A percentile compares a stretch with the other conserved stretches of the same genome.
phyloP scores from a whole-genome alignment of 2,113 vertebrate species.

The Motacilla tschutschensis region DNA sequence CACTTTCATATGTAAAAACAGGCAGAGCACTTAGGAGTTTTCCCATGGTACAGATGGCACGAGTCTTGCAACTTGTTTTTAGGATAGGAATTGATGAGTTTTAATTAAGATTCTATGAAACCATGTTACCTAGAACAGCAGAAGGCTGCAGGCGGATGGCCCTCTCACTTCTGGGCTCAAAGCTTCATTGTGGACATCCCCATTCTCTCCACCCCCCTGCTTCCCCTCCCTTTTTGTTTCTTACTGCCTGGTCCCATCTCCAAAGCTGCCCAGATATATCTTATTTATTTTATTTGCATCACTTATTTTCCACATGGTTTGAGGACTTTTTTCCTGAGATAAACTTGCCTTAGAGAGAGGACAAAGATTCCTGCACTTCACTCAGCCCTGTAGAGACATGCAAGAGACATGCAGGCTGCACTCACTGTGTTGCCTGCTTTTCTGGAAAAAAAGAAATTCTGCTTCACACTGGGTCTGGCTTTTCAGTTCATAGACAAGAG shows the following conservation, averaged over 20 bases:
- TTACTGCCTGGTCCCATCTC: background rate
- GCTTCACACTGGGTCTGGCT: background rate
- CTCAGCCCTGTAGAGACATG: accelerated
- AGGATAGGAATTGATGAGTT: background rate
- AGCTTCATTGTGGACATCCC: background rate
- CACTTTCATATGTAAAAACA: background rate
- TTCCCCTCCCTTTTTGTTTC: background rate
- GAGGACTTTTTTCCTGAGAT: background rate
- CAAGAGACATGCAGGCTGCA: background rate
- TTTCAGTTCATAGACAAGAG: background rate
- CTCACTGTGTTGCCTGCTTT: accelerated
- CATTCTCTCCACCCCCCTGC: background rate
- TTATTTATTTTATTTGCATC: background rate
- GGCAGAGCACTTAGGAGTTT: background rate
- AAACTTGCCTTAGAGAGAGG: background rate
- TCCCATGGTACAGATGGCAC: background rate
- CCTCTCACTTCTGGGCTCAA: background rate
- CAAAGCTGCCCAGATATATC: background rate
- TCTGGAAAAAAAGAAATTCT: background rate
- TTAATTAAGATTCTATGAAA: background rate
- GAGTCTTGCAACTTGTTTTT: background rate
- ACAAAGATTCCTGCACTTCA: background rate
- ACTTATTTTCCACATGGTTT: background rate
- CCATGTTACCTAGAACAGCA: background rate
- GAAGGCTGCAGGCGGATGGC: background rate